Evolutionary conservation across 2,797 vertebrate genomes (phyloP), one percentile per base, ranked within the genome.

Genomic region (Chaetodon trifasciatus): DNA sequence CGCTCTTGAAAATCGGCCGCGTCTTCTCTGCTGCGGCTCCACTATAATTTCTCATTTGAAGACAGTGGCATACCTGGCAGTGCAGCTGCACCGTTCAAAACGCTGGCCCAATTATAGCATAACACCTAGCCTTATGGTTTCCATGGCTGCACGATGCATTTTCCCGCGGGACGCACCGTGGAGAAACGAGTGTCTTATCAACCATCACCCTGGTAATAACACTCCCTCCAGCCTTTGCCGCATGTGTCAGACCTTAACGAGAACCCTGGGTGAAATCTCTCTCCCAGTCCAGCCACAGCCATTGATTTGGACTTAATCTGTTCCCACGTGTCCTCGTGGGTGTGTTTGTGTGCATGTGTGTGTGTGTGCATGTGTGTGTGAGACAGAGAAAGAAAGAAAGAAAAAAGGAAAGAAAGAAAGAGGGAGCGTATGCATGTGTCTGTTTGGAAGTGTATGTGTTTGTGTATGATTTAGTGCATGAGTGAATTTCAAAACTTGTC

Each of bases 151-250:
- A 65, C 93, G 87, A 93, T 81, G 88, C 96, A 96, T 96, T 95
- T 95, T 95, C 96, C 96, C 96, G 90, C 69, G 96, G 96, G 97
- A 97, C 94, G 92, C 96, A 91, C 88, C 80, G 96, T 94, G 96
- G 95, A 96, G 95, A 96, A 96, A 95, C 95, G 93, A 92, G 95
- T 94, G 92, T 96, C 96, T 97, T 97, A 97, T 97, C 97, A 96
- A 95, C 95, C 96, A 96, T 96, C 96, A 95, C 95, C 95, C 92
- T 92, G 95, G 95, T 96, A 96, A 96, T 96, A 96, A 96, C 95
- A 95, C 95, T 96, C 95, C 95, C 95, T 89, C 87, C 94, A 95
- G 95, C 93, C 93, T 93, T 89, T 88, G 91, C 93, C 89, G 93
- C 95, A 94, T 94, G 94, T 95, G 94, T 96, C 95, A 94, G 93